These are phyloP conservation scores for Noctilio leporinus DNA, from an alignment of 2,113 vertebrate genomes.

Conservation along the genomic window DNA sequence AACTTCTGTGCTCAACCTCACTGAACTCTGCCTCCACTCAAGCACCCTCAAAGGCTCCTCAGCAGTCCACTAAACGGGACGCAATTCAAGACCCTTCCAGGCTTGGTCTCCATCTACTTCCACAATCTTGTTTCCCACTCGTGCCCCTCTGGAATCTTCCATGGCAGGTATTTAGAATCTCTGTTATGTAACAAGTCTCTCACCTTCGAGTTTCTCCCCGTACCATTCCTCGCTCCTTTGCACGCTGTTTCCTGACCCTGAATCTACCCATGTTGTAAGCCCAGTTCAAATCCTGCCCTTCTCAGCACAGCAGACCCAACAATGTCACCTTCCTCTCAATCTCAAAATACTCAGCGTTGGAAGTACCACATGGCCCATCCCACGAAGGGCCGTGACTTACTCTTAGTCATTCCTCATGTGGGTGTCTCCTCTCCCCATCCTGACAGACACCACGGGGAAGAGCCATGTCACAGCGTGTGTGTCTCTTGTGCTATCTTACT, in stretches of 20 bases:
- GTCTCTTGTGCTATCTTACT: not conserved
- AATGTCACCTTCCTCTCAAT: not conserved
- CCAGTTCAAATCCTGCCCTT: not conserved
- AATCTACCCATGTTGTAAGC: not conserved
- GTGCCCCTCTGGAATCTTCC: not conserved
- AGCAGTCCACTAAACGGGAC: not conserved
- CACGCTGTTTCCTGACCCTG: not conserved
- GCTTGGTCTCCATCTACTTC: not conserved
- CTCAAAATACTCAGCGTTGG: not conserved
- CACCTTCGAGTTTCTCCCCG: not conserved
- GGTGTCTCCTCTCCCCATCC: not conserved
- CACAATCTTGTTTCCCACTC: not conserved
- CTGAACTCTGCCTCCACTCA: not conserved
- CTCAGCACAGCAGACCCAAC: not conserved
- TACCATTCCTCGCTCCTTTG: not conserved
- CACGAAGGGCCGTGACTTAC: not conserved
- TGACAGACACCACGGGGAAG: not conserved
- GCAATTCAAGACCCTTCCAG: not conserved
- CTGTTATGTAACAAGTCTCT: not conserved
- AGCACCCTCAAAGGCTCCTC: not conserved
- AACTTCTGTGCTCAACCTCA: not conserved
- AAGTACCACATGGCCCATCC: rapidly evolving
- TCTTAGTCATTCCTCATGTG: rapidly evolving
- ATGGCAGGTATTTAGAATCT: not conserved
- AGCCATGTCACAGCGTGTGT: rapidly evolving